These are phyloP conservation scores for Andrena chrysosceles DNA, from an alignment of 2,888 invertebrate genomes.

Conservation along the genomic window DNA sequence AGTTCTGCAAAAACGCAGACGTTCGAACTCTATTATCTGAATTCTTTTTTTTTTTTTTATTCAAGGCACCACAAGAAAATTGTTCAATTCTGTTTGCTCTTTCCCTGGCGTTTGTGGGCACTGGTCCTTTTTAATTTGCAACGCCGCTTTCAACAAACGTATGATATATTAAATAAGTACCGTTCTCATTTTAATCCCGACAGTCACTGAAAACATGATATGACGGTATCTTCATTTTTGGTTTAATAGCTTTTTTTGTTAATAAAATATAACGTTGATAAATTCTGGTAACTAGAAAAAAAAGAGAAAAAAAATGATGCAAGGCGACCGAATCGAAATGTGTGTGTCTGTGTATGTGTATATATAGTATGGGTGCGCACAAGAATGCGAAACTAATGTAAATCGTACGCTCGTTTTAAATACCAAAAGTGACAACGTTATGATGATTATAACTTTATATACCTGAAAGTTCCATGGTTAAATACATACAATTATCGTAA, in stretches of 20 bases:
- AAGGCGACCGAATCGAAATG: constrained; percentile 55
- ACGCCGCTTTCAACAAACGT: constrained; percentile 54
- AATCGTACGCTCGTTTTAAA: constrained; percentile 52
- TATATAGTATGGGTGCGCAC: constrained; percentile 57
- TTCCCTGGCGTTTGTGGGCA: constrained; percentile 48
- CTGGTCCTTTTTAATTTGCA: constrained; percentile 30
- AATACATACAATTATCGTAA: constrained; percentile 67
- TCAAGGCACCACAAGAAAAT: constrained; percentile 66
- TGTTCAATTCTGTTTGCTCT: constrained; percentile 42
- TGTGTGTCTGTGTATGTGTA: constrained; percentile 32
- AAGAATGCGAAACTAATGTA: constrained; percentile 54
- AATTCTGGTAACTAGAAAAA: constrained; percentile 55
- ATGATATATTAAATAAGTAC: constrained; percentile 61
- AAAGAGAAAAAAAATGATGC: constrained; percentile 25
- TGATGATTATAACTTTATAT: constrained; percentile 68
- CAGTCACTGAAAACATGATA: constrained; percentile 49
- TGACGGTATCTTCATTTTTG: constrained; percentile 56
- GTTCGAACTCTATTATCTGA: constrained; percentile 51
- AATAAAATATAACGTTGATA: constrained; percentile 61
- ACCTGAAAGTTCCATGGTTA: constrained; percentile 63
- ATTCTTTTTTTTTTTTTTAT: constrained; percentile 44
- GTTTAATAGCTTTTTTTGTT: constrained; percentile 55
- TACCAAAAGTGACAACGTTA: constrained; percentile 69
- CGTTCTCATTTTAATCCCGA: constrained; percentile 49
- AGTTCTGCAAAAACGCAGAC: constrained; percentile 49